A percentile compares a stretch with the other conserved stretches of the same genome.
phyloP scores from a whole-genome alignment of 2,113 vertebrate genomes.

The Vicugna pacos region DNA sequence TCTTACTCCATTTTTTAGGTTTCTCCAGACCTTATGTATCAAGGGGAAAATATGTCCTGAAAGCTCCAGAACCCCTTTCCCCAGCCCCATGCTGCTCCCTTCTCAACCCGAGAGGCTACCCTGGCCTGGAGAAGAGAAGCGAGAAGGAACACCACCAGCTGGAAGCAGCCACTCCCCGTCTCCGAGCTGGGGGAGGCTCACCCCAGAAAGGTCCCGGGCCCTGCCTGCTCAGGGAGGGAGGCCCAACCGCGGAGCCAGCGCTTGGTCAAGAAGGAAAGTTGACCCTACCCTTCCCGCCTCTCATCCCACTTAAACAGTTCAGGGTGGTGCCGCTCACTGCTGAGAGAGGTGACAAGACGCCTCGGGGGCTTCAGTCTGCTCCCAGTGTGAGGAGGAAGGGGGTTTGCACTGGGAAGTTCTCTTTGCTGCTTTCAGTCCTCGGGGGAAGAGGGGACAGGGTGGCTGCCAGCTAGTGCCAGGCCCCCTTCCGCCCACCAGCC shows the following conservation, averaged over 20 bases:
- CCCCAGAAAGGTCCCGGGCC: too few species aligned
- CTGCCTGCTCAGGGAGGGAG: background rate
- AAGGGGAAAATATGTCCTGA: background rate
- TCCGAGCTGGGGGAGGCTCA: background rate
- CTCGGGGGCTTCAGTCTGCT: background rate
- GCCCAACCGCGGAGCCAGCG: accelerated
- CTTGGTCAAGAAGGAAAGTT: too few species aligned
- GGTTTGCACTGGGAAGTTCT: background rate
- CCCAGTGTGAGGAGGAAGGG: background rate
- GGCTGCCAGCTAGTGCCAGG: background rate
- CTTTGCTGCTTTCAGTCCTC: too few species aligned
- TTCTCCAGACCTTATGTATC: background rate
- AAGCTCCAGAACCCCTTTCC: background rate
- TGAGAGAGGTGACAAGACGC: background rate
- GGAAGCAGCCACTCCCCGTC: too few species aligned
- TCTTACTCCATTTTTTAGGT: background rate
- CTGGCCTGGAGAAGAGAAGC: background rate
- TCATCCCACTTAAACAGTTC: background rate
- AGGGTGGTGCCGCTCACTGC: background rate
- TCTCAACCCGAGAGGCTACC: accelerated
- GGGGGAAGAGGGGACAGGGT: too few species aligned
- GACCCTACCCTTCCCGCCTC: background rate
- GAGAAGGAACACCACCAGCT: too few species aligned
- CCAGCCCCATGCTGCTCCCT: background rate
- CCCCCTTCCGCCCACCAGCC: background rate